Base-by-base conservation (phyloP, 2,888 invertebrate species). In the Drosophila pegasa region DNA sequence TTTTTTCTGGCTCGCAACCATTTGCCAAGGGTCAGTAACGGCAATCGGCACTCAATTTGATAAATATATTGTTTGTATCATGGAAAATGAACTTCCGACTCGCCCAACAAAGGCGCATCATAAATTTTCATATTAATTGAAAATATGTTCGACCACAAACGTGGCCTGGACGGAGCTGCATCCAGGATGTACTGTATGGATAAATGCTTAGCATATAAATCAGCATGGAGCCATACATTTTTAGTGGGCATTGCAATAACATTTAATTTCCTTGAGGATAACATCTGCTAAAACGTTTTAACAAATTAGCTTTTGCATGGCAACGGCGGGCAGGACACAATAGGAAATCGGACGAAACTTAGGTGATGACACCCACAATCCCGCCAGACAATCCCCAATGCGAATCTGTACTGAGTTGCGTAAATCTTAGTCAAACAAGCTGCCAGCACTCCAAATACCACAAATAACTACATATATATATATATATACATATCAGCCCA, bases 211-310 rank as follows among this genome's bases (percentile, higher is more conserved):
- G 51, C 31, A 62, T 57, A 57, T 62, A 57, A 65, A 71, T 71
- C 66, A 56, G 35, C 41, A 66, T 33, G 40, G 48, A 35, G 45
- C 31, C 59, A 14, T 45, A 31, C 35, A 66, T 59, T 65, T 61
- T 43, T 27, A 40, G 35, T 16, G 48, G 1, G 22, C 29, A 54
- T 37, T 60, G 65, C 69, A 73, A 76, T 72, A 68, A 71, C 69
- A 76, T 71, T 76, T 76, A 75, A 84, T 77, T 84, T 84, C 80
- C 80, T 80, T 54, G 51, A 72, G 78, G 83, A 85, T 83, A 83
- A 80, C 80, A 85, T 85, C 83, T 82, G 80, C 78, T 78, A 56
- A 75, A 70, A 73, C 55, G 73, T 75, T 82, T 75, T 67, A 78
- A 65, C 75, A 85, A 83, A 83, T 86, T 83, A 77, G 77, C 73